Evolutionary conservation across 2,888 invertebrate species (phyloP), one percentile per base, ranked within the genome.

Genomic region (Synergus japonicus): DNA sequence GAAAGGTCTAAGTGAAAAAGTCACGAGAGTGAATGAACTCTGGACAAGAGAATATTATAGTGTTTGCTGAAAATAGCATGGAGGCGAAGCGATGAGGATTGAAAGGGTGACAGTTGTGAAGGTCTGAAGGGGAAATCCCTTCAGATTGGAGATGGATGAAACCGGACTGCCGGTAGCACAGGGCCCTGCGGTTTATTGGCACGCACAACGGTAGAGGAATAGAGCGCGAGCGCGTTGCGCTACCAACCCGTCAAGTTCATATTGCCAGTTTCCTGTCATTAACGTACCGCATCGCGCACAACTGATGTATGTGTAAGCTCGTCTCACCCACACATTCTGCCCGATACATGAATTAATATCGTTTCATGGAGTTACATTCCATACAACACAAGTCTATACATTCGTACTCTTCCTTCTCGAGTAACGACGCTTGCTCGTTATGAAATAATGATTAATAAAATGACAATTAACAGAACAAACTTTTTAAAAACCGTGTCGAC

Each of bases 231-330:
- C 88, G 80, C 79, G 58, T 73, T 85, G 90, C 89, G 90, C 90
- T 90, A 86, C 87, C 87, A 86, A 90, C 89, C 90, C 90, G 92
- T 92, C 91, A 91, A 90, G 90, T 91, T 91, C 92, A 91, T 91
- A 91, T 91, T 90, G 91, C 90, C 88, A 89, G 90, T 91, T 90
- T 92, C 91, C 92, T 90, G 91, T 91, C 91, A 90, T 92, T 91
- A 91, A 88, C 89, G 91, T 88, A 87, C 88, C 88, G 86, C 88
- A 86, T 85, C 85, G 82, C 81, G 84, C 83, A 77, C 82, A 76
- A 78, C 73, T 69, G 29, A 77, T 78, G 76, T 79, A 69, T 82
- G 79, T 77, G 83, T 80, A 82, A 81, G 80, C 79, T 79, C 82
- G 78, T 77, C 78, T 78, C 80, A 81, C 73, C 67, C 76, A 76